Percentiles rank a stretch among this genome's conserved stretches.
These are phyloP conservation scores for Elgonia sp. DNA, from an alignment of 2,888 invertebrate species.

Conservation along the genomic window DNA sequence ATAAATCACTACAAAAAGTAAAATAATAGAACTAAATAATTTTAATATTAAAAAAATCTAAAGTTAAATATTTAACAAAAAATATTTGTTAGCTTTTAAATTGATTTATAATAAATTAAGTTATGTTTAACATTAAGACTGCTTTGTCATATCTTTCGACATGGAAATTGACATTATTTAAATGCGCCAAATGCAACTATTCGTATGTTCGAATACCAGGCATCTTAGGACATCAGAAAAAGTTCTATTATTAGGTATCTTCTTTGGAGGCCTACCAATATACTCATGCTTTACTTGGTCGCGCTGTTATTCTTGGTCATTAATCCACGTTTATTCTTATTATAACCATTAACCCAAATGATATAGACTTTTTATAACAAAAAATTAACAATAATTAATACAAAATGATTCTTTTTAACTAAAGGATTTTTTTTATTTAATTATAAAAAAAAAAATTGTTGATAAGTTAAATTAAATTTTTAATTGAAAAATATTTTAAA, in stretches of 20 bases:
- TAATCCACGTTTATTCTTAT: slow-evolving; percentile 43
- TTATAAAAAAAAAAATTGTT: neutral
- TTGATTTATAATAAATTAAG: neutral
- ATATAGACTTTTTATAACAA: neutral
- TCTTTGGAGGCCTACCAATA: slow-evolving; percentile 85
- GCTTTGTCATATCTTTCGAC: slow-evolving; percentile 15
- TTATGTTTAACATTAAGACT: neutral
- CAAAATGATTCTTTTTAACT: too few relatives aligned
- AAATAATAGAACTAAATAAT: too few relatives aligned
- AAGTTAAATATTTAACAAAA: too few relatives aligned
- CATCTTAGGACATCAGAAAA: slow-evolving; percentile 81
- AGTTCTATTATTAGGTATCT: slow-evolving; percentile 85
- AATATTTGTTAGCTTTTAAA: too few relatives aligned
- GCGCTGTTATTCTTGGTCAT: slow-evolving; percentile 69
- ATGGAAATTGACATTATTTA: slow-evolving; percentile 57
- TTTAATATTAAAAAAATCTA: too few relatives aligned
- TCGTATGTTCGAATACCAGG: slow-evolving; percentile 61
- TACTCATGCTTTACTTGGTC: slow-evolving; percentile 64
- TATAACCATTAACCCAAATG: slow-evolving; percentile 34
- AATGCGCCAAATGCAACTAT: slow-evolving; percentile 68
- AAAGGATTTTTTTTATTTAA: neutral
- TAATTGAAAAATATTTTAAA: too few relatives aligned
- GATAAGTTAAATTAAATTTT: too few relatives aligned
- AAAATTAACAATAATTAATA: too few relatives aligned
- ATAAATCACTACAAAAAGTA: too few relatives aligned